A percentile compares a stretch with the other conserved stretches of the same genome.
phyloP scores from a whole-genome alignment of 2,888 invertebrate genomes.

The Euclidia mi region DNA sequence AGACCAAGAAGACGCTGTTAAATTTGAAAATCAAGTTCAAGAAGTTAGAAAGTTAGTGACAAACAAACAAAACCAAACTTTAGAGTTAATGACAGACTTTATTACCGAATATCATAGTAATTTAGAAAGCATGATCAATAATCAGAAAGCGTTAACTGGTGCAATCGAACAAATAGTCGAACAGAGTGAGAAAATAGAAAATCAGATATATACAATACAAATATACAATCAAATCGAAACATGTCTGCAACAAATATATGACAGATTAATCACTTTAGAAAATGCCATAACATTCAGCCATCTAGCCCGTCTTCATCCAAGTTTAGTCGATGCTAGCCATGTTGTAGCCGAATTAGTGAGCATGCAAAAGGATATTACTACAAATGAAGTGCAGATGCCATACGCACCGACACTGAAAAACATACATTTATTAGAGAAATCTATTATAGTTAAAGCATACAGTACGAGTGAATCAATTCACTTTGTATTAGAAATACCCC shows the following conservation, averaged over 20 bases:
- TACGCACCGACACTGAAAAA: no score
- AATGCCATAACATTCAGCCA: neutral
- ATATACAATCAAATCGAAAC: no score
- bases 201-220: no score
- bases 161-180: no score
- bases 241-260: no score
- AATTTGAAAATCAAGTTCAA: neutral
- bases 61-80: neutral
- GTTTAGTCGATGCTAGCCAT: constrained; percentile 1
- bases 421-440: no score
- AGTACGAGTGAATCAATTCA: neutral
- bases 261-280: neutral
- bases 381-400: no score
- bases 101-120: no score
- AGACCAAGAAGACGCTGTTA: constrained; percentile 13
- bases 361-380: neutral
- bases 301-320: neutral
- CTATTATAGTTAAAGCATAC: neutral
- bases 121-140: no score
- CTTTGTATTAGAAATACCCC: neutral
- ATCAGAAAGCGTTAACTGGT: no score
- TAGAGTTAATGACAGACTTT: no score
- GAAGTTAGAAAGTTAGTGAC: neutral
- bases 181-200: no score
- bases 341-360: neutral